Evolutionary conservation across 1,140 invertebrate genomes (phyloP).

Genomic region (Chymomyza costata): DNA sequence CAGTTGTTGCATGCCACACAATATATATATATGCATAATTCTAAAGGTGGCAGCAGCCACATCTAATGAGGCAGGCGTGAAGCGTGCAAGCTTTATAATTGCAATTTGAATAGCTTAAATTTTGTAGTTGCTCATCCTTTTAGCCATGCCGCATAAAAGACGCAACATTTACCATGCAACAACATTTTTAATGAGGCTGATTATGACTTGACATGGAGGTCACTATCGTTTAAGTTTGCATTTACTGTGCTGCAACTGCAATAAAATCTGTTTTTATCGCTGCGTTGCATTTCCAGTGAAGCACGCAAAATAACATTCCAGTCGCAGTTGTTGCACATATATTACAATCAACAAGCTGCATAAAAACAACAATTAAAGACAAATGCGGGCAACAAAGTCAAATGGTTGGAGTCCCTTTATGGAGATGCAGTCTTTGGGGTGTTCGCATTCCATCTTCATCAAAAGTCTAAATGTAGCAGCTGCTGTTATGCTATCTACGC

Average conservation of each 20-base stretch:
- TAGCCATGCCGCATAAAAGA: slow-evolving; percentile 23
- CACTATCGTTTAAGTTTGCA: not conserved
- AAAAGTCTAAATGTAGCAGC: slow-evolving; percentile 39
- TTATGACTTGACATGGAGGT: slow-evolving; percentile 10
- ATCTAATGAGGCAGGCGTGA: slow-evolving; percentile 48
- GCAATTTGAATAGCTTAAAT: slow-evolving; percentile 9
- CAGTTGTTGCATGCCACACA: not conserved
- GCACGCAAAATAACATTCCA: slow-evolving; percentile 25
- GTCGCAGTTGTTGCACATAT: slow-evolving; percentile 25
- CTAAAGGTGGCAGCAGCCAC: slow-evolving; percentile 3
- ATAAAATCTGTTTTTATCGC: slow-evolving; percentile 46
- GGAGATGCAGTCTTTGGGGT: slow-evolving; percentile 5
- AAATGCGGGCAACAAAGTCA: slow-evolving; percentile 52
- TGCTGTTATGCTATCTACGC: not conserved
- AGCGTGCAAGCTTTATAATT: slow-evolving; percentile 34
- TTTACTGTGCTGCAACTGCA: slow-evolving; percentile 16
- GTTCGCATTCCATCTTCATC: slow-evolving; percentile 61
- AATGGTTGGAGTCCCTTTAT: slow-evolving; percentile 64
- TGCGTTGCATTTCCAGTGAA: slow-evolving; percentile 26
- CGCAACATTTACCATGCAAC: not conserved
- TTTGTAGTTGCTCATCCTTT: not conserved
- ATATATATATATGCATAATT: slow-evolving; percentile 30
- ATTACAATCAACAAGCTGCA: slow-evolving; percentile 60
- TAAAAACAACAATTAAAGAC: slow-evolving; percentile 28
- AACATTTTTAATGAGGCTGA: slow-evolving; percentile 24